Percentiles rank a stretch among this genome's conserved stretches.
These are phyloP conservation scores for Mesorhabditis sp. DNA, from an alignment of 2,888 invertebrate genomes.

Conservation along the genomic window DNA sequence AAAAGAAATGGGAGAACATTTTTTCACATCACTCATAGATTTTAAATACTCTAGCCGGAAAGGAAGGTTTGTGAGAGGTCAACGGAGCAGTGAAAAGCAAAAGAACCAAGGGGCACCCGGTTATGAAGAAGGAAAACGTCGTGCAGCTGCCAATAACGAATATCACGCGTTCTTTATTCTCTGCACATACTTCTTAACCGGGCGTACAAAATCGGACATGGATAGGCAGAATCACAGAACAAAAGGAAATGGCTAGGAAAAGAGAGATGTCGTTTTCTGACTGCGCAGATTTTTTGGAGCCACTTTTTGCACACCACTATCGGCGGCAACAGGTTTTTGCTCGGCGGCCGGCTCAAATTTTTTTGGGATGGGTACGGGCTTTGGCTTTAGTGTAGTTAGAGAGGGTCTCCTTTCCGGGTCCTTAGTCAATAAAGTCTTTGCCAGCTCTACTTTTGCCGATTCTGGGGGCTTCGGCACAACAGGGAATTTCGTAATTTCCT, in stretches of 20 bases:
- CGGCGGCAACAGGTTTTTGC: background rate
- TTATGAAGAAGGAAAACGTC: constrained; percentile 4
- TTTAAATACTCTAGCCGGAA: background rate
- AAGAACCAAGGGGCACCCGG: constrained; percentile 4
- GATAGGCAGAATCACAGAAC: background rate
- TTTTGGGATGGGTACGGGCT: constrained; percentile 1
- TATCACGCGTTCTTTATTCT: background rate
- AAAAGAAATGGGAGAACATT: background rate
- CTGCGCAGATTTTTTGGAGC: background rate
- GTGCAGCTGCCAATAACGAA: background rate
- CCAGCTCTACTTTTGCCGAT: constrained; percentile 4
- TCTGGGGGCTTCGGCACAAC: background rate
- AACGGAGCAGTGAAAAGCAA: background rate
- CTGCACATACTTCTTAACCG: background rate
- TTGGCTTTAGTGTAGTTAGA: background rate
- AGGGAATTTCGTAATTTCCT: background rate
- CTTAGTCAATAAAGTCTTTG: background rate
- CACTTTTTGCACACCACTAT: background rate
- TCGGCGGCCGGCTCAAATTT: background rate
- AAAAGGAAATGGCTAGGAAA: background rate
- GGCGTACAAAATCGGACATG: background rate
- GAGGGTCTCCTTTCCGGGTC: background rate
- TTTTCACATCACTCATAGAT: background rate
- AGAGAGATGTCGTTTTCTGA: background rate
- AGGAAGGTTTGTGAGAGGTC: background rate